Evolutionary conservation across 2,888 invertebrate genomes (phyloP), one percentile per base, ranked within the genome.

Genomic region (Pantelozetes paolii): DNA sequence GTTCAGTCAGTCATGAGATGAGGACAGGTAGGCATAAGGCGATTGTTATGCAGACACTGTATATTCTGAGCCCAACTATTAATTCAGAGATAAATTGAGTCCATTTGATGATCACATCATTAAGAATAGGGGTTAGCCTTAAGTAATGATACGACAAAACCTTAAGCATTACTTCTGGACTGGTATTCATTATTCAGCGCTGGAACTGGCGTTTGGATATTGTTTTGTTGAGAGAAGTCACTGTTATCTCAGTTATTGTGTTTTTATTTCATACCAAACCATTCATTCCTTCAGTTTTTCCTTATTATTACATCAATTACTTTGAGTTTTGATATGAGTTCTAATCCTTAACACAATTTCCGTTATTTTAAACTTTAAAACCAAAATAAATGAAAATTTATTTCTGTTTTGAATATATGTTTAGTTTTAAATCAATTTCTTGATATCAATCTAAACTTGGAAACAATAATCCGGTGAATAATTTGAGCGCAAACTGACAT

Each of bases 21-120:
- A 54, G 54, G 54, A 54, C 54, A 54, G 54, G n/a, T 26, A 54
- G 5, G 15, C 48, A 48, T 9, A 23, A 5, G 26, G 20, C 20
- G 9, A 11, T 23, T 54, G 5, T 26, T 8, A 23, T 54, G 26
- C 5, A n/a, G 5, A n/a, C n/a, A n/a, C 15, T 48, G n/a, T 15
- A 48, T 48, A 54, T 23, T 23, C 54, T 54, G 6, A 23, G 54
- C 54, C 54, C 9, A 54, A 26, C 3, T 54, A 26, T 54, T 54
- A 54, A 54, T 54, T 54, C 20, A 54, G 20, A 26, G 13, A 20
- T 54, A 15, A 59, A 59, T 59, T 59, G 59, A 28, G 28, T 28
- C 28, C 30, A 30, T 30, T 28, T 59, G 59, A 59, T 28, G 59
- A 30, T 13, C 59, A 59, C 28, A 59, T 59, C 59, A 59, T 59